Evolutionary conservation across 2,797 vertebrate genomes (phyloP).

Genomic region (Saxicola maurus): DNA sequence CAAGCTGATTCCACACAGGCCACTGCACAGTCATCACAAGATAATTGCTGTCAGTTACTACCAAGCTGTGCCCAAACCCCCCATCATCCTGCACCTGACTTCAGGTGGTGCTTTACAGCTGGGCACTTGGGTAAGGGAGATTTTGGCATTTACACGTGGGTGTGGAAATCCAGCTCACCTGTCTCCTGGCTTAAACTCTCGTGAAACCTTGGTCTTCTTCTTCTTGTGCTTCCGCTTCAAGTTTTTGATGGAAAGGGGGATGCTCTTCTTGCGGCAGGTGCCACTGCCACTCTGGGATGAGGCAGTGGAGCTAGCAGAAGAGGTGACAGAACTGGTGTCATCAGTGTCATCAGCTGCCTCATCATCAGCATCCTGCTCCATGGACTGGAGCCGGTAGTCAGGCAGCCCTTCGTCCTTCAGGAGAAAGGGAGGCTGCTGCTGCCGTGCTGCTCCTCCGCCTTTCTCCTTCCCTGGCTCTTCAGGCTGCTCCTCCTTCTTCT

Average conservation of each 20-base stretch:
- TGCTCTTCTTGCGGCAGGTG: slow-evolving; percentile 87
- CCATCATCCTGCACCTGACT: background rate
- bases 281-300: slow-evolving; percentile 91
- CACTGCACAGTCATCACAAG: background rate
- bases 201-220: slow-evolving; percentile 92
- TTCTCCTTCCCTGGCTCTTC: slow-evolving; percentile 49
- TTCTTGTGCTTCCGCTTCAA: slow-evolving; percentile 97
- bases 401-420: slow-evolving; percentile 59
- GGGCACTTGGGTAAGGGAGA: background rate
- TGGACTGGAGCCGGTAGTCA: slow-evolving; percentile 72
- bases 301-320: slow-evolving; percentile 93
- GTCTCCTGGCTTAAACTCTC: slow-evolving; percentile 94
- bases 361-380: slow-evolving; percentile 90
- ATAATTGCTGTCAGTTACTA: background rate
- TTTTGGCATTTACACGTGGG: background rate
- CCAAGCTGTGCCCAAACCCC: background rate
- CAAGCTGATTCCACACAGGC: background rate
- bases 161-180: slow-evolving; percentile 70
- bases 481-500: slow-evolving; percentile 63
- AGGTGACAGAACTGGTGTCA: slow-evolving; percentile 93
- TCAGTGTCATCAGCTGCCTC: slow-evolving; percentile 92
- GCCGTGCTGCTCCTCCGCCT: background rate
- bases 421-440: slow-evolving; percentile 66
- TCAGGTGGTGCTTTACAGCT: background rate
- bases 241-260: slow-evolving; percentile 94